These are phyloP conservation scores for Simalia tracyae DNA, from an alignment of 2,797 vertebrate genomes.

Conservation along the genomic window DNA sequence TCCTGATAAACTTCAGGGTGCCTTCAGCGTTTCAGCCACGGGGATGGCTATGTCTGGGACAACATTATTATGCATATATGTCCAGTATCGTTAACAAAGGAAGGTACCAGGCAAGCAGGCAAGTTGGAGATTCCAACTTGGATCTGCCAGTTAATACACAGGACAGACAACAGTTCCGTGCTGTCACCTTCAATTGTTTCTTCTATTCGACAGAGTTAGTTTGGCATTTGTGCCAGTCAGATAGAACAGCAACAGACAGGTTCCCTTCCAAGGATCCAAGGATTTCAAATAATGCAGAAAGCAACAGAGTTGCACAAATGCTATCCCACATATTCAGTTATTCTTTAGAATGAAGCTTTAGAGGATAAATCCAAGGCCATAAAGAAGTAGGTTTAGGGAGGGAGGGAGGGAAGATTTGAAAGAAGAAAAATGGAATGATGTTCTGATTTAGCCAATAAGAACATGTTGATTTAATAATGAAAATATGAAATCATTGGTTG, in stretches of 20 bases:
- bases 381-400: no score
- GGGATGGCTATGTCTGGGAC: not conserved
- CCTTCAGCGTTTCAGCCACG: not conserved
- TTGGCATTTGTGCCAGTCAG: no score
- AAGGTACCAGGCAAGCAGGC: not conserved
- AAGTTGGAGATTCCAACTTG: no score
- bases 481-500: no score
- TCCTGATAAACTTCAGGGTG: not conserved
- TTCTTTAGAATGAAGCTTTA: no score
- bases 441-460: not conserved
- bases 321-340: no score
- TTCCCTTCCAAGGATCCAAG: no score
- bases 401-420: not conserved
- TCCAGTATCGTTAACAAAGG: not conserved
- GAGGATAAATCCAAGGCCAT: no score
- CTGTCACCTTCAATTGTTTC: not conserved
- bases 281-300: no score
- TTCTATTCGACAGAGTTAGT: no score
- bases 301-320: no score
- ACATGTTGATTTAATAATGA: not conserved
- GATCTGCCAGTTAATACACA: not conserved
- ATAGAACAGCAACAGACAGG: no score
- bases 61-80: not conserved
- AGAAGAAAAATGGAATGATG: not conserved
- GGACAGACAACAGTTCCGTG: not conserved